A percentile compares a stretch with the other conserved stretches of the same genome.
These are phyloP conservation scores for Apodemia arnacis DNA, from an alignment of 2,888 invertebrate species.

Conservation along the genomic window DNA sequence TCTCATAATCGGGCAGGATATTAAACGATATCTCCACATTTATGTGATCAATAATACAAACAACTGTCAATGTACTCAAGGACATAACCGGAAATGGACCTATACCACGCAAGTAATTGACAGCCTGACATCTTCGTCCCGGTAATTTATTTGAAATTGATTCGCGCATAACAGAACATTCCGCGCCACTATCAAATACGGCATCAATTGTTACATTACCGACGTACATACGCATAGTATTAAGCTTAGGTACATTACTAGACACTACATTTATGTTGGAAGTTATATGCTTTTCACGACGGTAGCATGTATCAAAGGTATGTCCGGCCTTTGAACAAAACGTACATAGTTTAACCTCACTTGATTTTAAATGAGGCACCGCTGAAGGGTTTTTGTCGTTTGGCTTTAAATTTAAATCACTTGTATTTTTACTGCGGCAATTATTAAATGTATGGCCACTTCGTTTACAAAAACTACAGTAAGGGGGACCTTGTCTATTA, in stretches of 20 bases:
- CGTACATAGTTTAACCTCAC: conserved; percentile 40
- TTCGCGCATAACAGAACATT: conserved; percentile 80
- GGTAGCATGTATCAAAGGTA: conserved; percentile 77
- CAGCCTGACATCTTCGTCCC: conserved; percentile 53
- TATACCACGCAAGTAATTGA: conserved; percentile 47
- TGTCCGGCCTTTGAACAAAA: conserved; percentile 78
- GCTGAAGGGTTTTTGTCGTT: no score
- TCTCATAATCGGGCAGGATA: conserved; percentile 42
- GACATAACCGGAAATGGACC: conserved; percentile 37
- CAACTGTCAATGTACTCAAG: conserved; percentile 22
- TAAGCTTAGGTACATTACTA: no score
- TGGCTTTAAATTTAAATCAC: no score
- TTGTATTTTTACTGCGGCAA: no score
- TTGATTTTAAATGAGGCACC: no score
- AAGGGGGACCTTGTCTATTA: no score
- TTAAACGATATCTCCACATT: conserved; percentile 43
- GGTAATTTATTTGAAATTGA: conserved; percentile 76
- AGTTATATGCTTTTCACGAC: conserved; percentile 66
- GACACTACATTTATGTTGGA: conserved; percentile 55
- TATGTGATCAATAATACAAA: conserved; percentile 43
- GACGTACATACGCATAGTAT: no score
- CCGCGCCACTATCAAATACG: conserved; percentile 76
- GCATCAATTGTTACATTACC: no score
- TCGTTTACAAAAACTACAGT: no score
- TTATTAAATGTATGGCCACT: no score